These are phyloP conservation scores for Protaetia brevitarsis DNA, from an alignment of 1,140 invertebrate species.

Conservation along the genomic window DNA sequence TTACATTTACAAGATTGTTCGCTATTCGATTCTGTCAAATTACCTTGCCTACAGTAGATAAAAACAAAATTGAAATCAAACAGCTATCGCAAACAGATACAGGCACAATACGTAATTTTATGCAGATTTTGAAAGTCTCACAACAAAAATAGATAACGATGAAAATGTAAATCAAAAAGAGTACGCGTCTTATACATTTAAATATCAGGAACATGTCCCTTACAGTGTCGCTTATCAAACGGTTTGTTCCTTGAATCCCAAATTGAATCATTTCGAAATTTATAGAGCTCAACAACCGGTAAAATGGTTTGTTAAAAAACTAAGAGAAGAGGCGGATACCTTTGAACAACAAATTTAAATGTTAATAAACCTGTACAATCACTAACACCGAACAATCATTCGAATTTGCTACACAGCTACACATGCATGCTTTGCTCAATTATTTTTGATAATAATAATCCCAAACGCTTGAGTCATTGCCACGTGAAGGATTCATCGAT, in stretches of 20 bases:
- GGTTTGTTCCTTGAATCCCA: conserved; percentile 25
- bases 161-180: not conserved
- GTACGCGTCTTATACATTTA: not conserved
- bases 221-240: conserved; percentile 25
- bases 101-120: conserved; percentile 25
- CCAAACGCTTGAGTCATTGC: conserved; percentile 38
- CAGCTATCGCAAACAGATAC: not conserved
- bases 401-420: not conserved
- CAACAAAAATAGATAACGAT: not conserved
- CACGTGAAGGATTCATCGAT: conserved; percentile 37
- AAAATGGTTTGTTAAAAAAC: conserved; percentile 14
- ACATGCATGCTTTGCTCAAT: not conserved
- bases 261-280: conserved; percentile 18
- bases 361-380: not conserved
- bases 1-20: conserved; percentile 38
- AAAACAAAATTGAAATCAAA: conserved; percentile 18
- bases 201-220: conserved; percentile 20
- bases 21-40: not conserved
- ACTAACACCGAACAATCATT: not conserved
- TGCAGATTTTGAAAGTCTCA: conserved; percentile 27
- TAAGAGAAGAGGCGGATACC: not conserved
- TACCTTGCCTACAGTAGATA: not conserved
- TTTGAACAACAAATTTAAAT: not conserved
- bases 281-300: conserved; percentile 15
- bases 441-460: conserved; percentile 9